Percentiles rank a stretch among this genome's conserved stretches.
Evolutionary conservation across 2,113 vertebrate species (phyloP).

Genomic region (Daphoenositta chrysoptera): DNA sequence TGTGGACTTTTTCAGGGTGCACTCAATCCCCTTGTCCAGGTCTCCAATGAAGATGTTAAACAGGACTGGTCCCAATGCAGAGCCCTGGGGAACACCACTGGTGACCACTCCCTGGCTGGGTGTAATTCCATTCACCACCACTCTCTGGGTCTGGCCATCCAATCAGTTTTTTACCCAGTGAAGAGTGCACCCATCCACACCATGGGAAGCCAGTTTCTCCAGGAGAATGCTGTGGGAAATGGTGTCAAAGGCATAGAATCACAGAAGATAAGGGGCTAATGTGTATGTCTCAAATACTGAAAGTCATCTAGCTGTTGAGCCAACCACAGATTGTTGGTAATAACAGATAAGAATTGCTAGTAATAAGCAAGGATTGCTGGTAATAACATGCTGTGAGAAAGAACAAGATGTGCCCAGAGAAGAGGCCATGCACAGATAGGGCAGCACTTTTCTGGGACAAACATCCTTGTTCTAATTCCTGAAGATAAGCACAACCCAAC

Average conservation of each 20-base stretch:
- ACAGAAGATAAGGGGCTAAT: neutral
- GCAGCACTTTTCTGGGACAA: neutral
- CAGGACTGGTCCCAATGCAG: neutral
- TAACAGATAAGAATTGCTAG: neutral
- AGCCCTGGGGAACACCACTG: neutral
- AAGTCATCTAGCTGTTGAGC: neutral
- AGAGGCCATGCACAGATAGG: neutral
- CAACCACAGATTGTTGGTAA: neutral
- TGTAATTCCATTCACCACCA: neutral
- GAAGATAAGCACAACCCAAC: neutral
- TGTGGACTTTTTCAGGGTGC: neutral
- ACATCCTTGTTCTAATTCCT: neutral
- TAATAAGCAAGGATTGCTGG: neutral
- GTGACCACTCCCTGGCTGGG: neutral
- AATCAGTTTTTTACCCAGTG: neutral
- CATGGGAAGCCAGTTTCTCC: neutral
- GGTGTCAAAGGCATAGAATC: neutral
- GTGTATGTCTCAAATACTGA: neutral
- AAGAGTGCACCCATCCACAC: neutral
- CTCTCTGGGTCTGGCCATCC: neutral
- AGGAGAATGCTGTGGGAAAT: neutral
- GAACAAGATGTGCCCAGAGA: neutral
- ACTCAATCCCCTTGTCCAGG: neutral
- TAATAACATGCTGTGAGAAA: neutral
- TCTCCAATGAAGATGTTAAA: neutral